phyloP scores from a whole-genome alignment of 2,797 vertebrate genomes.

The Benthosema pterotum region DNA sequence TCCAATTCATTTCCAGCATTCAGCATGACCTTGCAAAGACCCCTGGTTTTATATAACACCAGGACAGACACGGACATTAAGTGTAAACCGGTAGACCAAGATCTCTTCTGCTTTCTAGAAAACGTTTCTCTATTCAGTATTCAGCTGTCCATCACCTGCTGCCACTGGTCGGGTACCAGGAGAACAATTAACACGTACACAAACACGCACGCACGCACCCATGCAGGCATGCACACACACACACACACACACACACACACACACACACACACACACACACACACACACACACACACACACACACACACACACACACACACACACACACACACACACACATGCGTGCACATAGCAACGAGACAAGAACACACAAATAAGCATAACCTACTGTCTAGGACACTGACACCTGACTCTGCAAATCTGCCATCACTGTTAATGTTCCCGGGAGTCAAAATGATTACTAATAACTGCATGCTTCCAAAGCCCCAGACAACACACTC shows the following conservation, averaged over 20 bases:
- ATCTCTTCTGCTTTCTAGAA: slow-evolving; percentile 19
- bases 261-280: not conserved
- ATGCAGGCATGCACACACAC: slow-evolving; percentile 39
- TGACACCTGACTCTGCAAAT: too few relatives aligned
- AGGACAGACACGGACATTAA: slow-evolving; percentile 23
- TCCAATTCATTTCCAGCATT: slow-evolving; percentile 26
- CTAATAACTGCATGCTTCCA: too few relatives aligned
- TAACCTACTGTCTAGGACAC: too few relatives aligned
- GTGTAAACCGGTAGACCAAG: slow-evolving; percentile 44
- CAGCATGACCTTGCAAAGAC: slow-evolving; percentile 16
- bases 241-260: slow-evolving; percentile 7
- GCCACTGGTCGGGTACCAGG: slow-evolving; percentile 7
- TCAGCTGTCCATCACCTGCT: slow-evolving; percentile 44
- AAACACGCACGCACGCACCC: slow-evolving; percentile 14
- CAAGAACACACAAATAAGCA: not conserved
- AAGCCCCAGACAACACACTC: too few relatives aligned
- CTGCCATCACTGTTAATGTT: too few relatives aligned
- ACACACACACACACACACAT: slow-evolving; percentile 16
- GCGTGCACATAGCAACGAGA: slow-evolving; percentile 16
- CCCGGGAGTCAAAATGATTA: too few relatives aligned
- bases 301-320: slow-evolving; percentile 10
- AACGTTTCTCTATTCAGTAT: slow-evolving; percentile 35
- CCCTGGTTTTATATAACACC: not conserved
- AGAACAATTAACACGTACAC: not conserved
- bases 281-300: slow-evolving; percentile 17